These are phyloP conservation scores for Gephyroberyx darwinii DNA, from an alignment of 2,797 vertebrate genomes.

Conservation along the genomic window DNA sequence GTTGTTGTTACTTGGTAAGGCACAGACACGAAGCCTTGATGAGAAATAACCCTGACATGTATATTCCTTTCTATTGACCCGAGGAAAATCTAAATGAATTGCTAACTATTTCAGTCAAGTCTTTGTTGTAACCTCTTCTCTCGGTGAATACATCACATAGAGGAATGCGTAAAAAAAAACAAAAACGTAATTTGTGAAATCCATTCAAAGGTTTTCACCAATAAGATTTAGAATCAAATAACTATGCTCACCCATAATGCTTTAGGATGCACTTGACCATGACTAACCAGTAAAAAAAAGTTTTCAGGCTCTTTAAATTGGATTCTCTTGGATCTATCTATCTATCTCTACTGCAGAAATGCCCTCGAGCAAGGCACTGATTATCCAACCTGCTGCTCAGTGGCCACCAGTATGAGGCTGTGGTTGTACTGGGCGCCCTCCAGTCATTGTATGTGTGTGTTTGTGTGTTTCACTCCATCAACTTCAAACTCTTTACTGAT, in stretches of 20 bases:
- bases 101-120: slow-evolving; percentile 56
- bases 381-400: too few species aligned
- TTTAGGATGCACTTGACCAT: slow-evolving; percentile 47
- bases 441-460: neutral
- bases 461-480: too few species aligned
- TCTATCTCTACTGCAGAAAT: neutral
- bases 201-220: too few species aligned
- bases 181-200: too few species aligned
- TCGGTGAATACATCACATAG: slow-evolving; percentile 51
- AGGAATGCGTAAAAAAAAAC: too few species aligned
- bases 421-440: too few species aligned
- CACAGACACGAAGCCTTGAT: slow-evolving; percentile 82
- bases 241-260: too few species aligned
- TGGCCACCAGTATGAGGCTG: too few species aligned
- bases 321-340: neutral
- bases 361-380: too few species aligned
- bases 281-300: slow-evolving; percentile 41
- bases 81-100: slow-evolving; percentile 76
- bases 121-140: slow-evolving; percentile 27
- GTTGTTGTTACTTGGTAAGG: slow-evolving; percentile 79
- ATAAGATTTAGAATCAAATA: too few species aligned
- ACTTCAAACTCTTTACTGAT: neutral
- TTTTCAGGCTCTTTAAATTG: slow-evolving; percentile 43
- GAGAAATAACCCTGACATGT: slow-evolving; percentile 78
- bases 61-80: slow-evolving; percentile 77